Base-by-base conservation (phyloP, 2,888 invertebrate species). In the Aleiodes testaceus region DNA sequence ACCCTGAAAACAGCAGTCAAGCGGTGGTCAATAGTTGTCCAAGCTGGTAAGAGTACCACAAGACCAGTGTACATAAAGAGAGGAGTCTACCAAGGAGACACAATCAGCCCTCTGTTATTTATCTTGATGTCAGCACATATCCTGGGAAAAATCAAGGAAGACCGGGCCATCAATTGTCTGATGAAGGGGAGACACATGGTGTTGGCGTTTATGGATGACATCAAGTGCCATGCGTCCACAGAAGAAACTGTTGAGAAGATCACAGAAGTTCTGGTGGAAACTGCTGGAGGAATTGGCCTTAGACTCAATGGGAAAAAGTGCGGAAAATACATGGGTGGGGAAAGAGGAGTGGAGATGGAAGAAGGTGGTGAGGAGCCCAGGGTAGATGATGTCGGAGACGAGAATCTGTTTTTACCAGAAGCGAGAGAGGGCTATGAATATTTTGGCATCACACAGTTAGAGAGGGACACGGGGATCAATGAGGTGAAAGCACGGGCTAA, bases 151-250 rank as follows among this genome's bases (percentile, higher is more conserved):
- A n/a, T n/a, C n/a, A n/a, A n/a, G n/a, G n/a, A n/a, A n/a, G n/a
- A n/a, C n/a, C n/a, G n/a, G n/a, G n/a, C n/a, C n/a, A n/a, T n/a
- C n/a, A n/a, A n/a, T n/a, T n/a, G n/a, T n/a, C n/a, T n/a, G n/a
- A n/a, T n/a, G n/a, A n/a, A n/a, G n/a, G n/a, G n/a, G n/a, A n/a
- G n/a, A n/a, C 73, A 75, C 14, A 20, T 20, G 1, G 42, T 75
- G 0, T 5, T 59, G 1, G 75, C 76, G 1, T 76, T 63, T 20
- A 74, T 76, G 74, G 74, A 74, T 20, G 70, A 78, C 68, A 73
- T 76, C 52, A 63, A 78, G 69, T 61, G 67, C 53, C 64, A 75
- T 70, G 65, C 71, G 1, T 72, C 73, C 9, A 65, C 68, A 30
- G 30, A 52, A n/a, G 50, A 50, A 9, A 20, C 20, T 5, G 55